Conservation (phyloP, 2,797 vertebrate genomes). For the Phyllotis vaccarum region DNA sequence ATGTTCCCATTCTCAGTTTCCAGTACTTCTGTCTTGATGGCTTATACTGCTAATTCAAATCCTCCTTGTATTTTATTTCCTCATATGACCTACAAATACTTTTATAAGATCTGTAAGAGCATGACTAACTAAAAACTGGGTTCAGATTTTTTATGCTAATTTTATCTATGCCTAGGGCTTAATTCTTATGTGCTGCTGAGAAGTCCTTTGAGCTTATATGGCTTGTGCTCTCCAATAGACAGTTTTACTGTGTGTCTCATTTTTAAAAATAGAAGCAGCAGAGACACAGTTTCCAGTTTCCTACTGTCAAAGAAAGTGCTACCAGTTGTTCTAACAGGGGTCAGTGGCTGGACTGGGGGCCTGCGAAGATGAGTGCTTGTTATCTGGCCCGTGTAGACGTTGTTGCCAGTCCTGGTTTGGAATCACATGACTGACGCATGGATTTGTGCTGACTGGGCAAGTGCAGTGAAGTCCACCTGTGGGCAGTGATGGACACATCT, state of each 20-base stretch:
- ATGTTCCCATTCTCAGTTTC: constrained; percentile 26
- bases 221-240: not conserved
- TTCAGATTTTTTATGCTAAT: constrained; percentile 11
- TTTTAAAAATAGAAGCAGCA: constrained; percentile 2
- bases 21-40: not conserved
- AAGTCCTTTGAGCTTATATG: not conserved
- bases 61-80: constrained; percentile 19
- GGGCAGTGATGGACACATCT: not conserved
- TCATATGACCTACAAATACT: not conserved
- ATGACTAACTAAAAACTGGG: not conserved
- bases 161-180: not conserved
- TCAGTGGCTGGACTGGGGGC: not conserved
- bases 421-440: not conserved
- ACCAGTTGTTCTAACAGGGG: not conserved
- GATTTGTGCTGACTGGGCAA: not conserved
- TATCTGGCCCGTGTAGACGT: not conserved
- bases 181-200: not conserved
- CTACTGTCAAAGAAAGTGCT: not conserved
- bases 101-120: not conserved
- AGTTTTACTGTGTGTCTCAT: not conserved
- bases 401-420: not conserved
- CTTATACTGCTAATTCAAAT: constrained; percentile 53
- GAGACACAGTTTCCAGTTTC: not conserved
- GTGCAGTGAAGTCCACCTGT: not conserved
- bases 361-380: not conserved